Percentiles rank a stretch among this genome's conserved stretches.
phyloP scores from a whole-genome alignment of 2,888 invertebrate genomes.

The Boloria euphrosyne region DNA sequence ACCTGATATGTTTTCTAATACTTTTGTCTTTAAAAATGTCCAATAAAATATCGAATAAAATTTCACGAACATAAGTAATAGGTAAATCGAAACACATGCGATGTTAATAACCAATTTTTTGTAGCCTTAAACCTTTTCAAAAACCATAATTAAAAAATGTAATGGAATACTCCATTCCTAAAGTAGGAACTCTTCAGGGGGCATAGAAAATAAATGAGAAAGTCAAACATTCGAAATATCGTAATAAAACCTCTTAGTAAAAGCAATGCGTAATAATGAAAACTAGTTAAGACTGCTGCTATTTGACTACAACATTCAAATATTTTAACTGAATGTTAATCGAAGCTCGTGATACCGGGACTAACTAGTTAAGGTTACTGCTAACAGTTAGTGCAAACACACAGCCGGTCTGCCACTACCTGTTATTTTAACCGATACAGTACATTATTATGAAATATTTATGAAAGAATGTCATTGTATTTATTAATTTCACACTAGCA shows the following conservation, averaged over 20 bases:
- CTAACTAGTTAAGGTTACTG: constrained; percentile 59
- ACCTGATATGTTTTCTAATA: no score
- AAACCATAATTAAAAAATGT: no score
- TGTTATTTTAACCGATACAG: constrained; percentile 40
- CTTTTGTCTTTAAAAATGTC: no score
- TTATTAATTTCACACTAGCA: no score
- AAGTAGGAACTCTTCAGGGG: constrained; percentile 7
- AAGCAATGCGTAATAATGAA: constrained; percentile 17
- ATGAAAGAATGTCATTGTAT: background rate
- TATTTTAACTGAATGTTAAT: constrained; percentile 45
- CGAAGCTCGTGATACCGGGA: constrained; percentile 53
- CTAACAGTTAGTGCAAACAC: constrained; percentile 70
- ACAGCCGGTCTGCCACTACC: constrained; percentile 58
- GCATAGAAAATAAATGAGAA: constrained; percentile 7
- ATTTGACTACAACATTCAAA: constrained; percentile 28
- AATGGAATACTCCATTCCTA: background rate
- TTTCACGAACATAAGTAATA: no score
- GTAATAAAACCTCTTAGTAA: constrained; percentile 23
- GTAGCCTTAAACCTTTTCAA: no score
- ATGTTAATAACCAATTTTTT: no score
- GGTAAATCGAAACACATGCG: no score
- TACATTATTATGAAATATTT: constrained; percentile 16
- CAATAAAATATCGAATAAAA: no score
- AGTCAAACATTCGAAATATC: constrained; percentile 15
- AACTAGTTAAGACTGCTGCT: constrained; percentile 14